Evolutionary conservation across 1,140 invertebrate genomes (phyloP).

Genomic region (Bradysia coprophila): DNA sequence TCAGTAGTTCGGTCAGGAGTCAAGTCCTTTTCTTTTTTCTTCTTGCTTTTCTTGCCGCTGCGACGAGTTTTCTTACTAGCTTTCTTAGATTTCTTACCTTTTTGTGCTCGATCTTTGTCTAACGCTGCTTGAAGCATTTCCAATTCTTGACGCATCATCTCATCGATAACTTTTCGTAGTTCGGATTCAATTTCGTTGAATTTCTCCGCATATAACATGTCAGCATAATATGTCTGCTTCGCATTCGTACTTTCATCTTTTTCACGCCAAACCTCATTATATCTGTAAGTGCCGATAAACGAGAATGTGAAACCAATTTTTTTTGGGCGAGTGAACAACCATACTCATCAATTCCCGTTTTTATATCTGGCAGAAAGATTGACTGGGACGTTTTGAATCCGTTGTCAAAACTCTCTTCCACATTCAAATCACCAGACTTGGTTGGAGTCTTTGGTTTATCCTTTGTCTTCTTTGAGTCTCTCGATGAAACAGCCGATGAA

Average conservation of each 20-base stretch:
- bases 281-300: slow-evolving; percentile 19
- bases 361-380: slow-evolving; percentile 34
- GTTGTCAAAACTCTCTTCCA: slow-evolving; percentile 34
- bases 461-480: slow-evolving; percentile 56
- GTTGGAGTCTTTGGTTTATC: slow-evolving; percentile 35
- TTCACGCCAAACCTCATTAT: slow-evolving; percentile 60
- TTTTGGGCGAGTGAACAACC: slow-evolving; percentile 5
- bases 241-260: slow-evolving; percentile 53
- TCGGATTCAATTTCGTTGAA: slow-evolving; percentile 66
- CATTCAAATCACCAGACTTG: slow-evolving; percentile 27
- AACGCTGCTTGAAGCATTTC: slow-evolving; percentile 62
- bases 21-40: slow-evolving; percentile 89
- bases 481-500: slow-evolving; percentile 53
- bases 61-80: slow-evolving; percentile 57
- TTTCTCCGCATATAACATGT: slow-evolving; percentile 35
- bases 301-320: background rate
- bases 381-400: slow-evolving; percentile 33
- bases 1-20: slow-evolving; percentile 81
- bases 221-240: background rate
- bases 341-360: slow-evolving; percentile 37
- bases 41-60: slow-evolving; percentile 72
- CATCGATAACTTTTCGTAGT: slow-evolving; percentile 65
- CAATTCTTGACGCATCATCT: slow-evolving; percentile 67
- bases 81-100: slow-evolving; percentile 62
- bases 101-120: slow-evolving; percentile 49